Evolutionary conservation across 2,113 vertebrate species (phyloP).

Genomic region (Pithys albifrons): DNA sequence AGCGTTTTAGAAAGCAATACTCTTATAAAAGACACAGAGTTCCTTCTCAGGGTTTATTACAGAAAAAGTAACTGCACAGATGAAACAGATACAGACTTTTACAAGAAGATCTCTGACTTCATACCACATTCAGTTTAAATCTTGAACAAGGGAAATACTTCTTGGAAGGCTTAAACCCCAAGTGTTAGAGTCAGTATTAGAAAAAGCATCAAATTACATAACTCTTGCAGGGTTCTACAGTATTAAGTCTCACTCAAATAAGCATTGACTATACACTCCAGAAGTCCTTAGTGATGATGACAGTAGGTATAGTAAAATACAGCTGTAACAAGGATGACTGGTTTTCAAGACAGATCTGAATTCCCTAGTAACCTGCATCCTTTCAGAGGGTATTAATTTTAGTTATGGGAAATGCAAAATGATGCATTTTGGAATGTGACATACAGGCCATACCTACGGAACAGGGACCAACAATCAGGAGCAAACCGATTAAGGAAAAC

Average conservation of each 20-base stretch:
- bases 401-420: not conserved
- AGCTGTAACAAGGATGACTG: not conserved
- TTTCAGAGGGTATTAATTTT: not conserved
- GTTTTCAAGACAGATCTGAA: not conserved
- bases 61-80: not conserved
- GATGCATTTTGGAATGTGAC: not conserved
- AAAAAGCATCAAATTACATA: not conserved
- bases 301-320: not conserved
- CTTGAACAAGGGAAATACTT: not conserved
- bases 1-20: not conserved
- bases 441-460: not conserved
- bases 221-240: not conserved
- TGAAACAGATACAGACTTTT: not conserved
- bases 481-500: not conserved
- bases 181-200: not conserved
- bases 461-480: not conserved
- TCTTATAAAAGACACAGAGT: not conserved
- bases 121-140: not conserved
- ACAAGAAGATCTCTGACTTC: not conserved
- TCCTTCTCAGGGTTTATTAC: not conserved
- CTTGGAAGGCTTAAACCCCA: not conserved
- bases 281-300: not conserved
- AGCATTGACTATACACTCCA: not conserved
- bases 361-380: not conserved
- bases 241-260: not conserved